Base-by-base conservation (phyloP, 2,888 invertebrate genomes). In the Poecilus cupreus region DNA sequence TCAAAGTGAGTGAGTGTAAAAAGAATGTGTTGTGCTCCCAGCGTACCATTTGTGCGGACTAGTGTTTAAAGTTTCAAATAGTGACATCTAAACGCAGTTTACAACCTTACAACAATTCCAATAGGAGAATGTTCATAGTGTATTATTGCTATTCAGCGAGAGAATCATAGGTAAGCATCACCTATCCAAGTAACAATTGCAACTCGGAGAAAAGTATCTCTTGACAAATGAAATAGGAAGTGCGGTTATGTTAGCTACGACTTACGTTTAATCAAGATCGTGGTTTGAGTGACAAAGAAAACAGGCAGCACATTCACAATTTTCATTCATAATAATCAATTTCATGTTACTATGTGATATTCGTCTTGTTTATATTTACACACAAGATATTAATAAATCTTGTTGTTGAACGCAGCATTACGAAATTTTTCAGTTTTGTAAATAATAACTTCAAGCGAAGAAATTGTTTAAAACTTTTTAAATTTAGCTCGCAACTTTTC, bases 261-360 rank as follows among this genome's bases (percentile, higher is more conserved):
- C 68, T 3, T 80, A 80, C 80, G 79, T 64, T 68, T 64, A 16
- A 49, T 68, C 24, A 79, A 24, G 68, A 16, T 68, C 37, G 80
- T 54, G 37, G 26, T 54, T 72, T 54, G 39, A n/a, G 37, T 54
- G 72, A 72, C 80, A 80, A 72, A 72, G 70, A 68, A 79, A 32
- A 75, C 75, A 49, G 20, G 22, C 57, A 13, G 18, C 78, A 49
- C 49, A 68, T 68, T 79, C 68, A 78, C 20, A n/a, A 20, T 64
- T 80, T 80, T 80, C 80, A 80, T 80, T 80, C 80, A 80, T 80
- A 80, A 79, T 79, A 68, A 72, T 54, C 80, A 72, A 80, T 80
- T 79, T 79, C 51, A 68, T 70, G 80, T 80, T 72, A 80, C 80
- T 78, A 78, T 78, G 78, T 68, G 32, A 78, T 26, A 68, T 64